Conservation (phyloP, 2,888 invertebrate genomes). For the Oligia latruncula region DNA sequence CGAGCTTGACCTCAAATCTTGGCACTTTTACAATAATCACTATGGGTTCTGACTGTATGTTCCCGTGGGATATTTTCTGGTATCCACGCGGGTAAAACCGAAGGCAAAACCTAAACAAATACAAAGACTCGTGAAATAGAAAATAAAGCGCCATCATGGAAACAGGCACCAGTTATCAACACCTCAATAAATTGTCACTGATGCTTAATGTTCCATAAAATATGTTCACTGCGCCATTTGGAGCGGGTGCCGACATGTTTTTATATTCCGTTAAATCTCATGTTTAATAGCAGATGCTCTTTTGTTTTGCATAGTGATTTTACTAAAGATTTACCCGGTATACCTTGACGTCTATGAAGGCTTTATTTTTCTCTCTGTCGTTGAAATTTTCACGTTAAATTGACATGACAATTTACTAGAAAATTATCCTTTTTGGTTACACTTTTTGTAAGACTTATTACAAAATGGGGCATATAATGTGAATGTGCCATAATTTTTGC, state of each 20-base stretch:
- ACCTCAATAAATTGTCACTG: slow-evolving; percentile 27
- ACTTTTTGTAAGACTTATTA: not conserved
- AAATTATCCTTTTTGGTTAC: no score
- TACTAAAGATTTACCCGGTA: no score
- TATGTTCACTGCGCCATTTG: slow-evolving; percentile 21
- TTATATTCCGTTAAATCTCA: slow-evolving; percentile 26
- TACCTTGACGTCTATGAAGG: no score
- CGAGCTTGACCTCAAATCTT: no score
- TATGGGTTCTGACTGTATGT: no score
- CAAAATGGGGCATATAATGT: not conserved
- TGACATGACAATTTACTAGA: no score
- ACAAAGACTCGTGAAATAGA: not conserved
- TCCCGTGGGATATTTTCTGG: no score
- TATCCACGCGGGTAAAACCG: not conserved
- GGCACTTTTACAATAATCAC: no score
- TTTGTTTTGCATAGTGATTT: slow-evolving; percentile 5
- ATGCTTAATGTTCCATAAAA: slow-evolving; percentile 49
- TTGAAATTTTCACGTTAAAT: no score
- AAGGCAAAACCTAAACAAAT: not conserved
- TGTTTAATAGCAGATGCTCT: not conserved
- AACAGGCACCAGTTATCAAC: slow-evolving; percentile 8
- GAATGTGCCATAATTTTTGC: not conserved
- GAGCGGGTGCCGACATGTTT: slow-evolving; percentile 8
- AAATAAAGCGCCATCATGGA: slow-evolving; percentile 1
- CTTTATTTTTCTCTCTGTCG: no score